phyloP scores from a whole-genome alignment of 1,140 invertebrate species.

The Globodera rostochiensis region DNA sequence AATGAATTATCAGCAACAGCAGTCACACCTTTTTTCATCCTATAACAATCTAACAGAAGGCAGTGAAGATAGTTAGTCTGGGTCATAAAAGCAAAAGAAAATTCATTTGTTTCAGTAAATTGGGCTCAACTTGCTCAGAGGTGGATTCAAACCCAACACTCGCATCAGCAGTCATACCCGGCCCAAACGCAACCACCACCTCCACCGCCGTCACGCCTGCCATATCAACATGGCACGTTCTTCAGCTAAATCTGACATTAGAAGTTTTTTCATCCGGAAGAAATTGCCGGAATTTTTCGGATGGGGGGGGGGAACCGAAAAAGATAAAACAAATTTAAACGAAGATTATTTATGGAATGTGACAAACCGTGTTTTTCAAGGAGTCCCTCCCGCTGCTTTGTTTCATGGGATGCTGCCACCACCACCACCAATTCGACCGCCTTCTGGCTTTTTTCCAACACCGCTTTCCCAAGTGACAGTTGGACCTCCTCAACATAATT shows the following conservation, averaged over 20 bases:
- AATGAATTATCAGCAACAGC: slow-evolving; percentile 24
- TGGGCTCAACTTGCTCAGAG: slow-evolving; percentile 44
- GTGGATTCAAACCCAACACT: slow-evolving; percentile 36
- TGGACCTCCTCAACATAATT: neutral
- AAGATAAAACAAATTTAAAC: neutral
- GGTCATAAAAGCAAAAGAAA: neutral
- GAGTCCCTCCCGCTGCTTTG: neutral
- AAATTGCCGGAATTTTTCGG: neutral
- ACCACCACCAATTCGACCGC: neutral
- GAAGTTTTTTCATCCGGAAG: neutral
- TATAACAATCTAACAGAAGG: neutral
- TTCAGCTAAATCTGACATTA: neutral
- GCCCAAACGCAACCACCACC: slow-evolving; percentile 23
- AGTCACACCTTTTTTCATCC: slow-evolving; percentile 9
- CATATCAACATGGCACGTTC: neutral
- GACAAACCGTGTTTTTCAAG: neutral
- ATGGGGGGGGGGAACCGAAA: neutral
- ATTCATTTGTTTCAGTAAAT: slow-evolving; percentile 33
- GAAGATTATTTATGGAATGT: neutral
- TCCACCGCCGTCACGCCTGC: neutral
- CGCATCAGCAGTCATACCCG: slow-evolving; percentile 24
- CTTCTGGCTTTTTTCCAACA: neutral
- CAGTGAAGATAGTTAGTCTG: slow-evolving; percentile 6
- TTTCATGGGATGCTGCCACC: neutral
- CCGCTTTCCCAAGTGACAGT: neutral